These are phyloP conservation scores for Aphaenogaster rudis DNA, from an alignment of 1,140 invertebrate species.

Conservation along the genomic window DNA sequence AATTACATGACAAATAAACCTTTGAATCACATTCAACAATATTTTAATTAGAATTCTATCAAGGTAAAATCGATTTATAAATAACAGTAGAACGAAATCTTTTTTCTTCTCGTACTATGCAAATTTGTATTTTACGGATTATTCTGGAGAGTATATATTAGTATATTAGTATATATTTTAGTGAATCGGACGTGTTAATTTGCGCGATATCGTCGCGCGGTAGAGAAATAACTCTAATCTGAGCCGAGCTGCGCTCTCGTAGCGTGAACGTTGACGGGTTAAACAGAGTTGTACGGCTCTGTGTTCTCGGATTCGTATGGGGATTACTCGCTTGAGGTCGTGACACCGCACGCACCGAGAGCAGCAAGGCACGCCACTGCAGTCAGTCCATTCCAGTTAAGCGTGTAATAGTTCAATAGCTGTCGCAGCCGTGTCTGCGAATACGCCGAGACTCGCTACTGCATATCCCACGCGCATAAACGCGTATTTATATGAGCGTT, in stretches of 20 bases:
- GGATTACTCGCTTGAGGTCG: conserved; percentile 76
- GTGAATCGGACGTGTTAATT: neutral
- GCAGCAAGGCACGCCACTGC: conserved; percentile 78
- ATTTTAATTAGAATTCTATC: conserved; percentile 7
- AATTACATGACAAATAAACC: neutral
- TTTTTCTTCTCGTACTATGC: neutral
- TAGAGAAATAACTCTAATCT: conserved; percentile 5
- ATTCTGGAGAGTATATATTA: neutral
- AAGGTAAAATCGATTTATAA: neutral
- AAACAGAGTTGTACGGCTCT: conserved; percentile 46
- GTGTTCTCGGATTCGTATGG: conserved; percentile 68
- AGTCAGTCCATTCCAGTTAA: conserved; percentile 80
- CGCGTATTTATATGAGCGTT: conserved; percentile 63
- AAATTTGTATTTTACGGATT: neutral
- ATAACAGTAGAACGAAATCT: neutral
- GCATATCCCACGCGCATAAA: conserved; percentile 10
- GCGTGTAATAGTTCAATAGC: conserved; percentile 85
- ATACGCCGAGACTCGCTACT: conserved; percentile 67
- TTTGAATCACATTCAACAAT: neutral
- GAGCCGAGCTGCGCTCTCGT: neutral
- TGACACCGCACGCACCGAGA: conserved; percentile 66
- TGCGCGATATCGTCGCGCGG: neutral
- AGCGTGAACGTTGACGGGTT: conserved; percentile 46
- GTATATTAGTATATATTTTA: neutral
- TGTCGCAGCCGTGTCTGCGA: conserved; percentile 76